Conservation (phyloP, 1,140 invertebrate species). For the Dolichoris vasculosae region DNA sequence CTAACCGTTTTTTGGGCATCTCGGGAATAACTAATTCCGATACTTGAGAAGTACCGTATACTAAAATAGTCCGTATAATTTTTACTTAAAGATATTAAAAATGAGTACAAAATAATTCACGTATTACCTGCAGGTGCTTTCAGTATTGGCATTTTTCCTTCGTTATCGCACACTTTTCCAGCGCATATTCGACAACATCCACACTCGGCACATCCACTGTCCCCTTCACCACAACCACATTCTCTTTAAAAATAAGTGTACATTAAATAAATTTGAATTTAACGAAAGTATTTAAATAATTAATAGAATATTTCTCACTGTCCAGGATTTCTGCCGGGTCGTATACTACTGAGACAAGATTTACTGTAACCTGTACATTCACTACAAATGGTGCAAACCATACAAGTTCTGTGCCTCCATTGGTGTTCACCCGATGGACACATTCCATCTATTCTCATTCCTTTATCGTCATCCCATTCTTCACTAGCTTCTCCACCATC, state of each 20-base stretch:
- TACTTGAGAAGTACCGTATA: conserved; percentile 73
- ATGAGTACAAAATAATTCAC: conserved; percentile 47
- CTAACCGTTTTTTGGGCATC: conserved; percentile 76
- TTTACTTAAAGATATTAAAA: conserved; percentile 6
- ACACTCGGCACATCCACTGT: conserved; percentile 94
- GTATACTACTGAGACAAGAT: conserved; percentile 86
- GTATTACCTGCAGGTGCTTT: conserved; percentile 74
- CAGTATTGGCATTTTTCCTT: conserved; percentile 68
- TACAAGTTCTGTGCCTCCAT: conserved; percentile 89
- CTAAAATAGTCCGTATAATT: conserved; percentile 49
- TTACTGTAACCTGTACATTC: conserved; percentile 95
- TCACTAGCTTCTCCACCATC: conserved; percentile 66
- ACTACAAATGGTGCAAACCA: conserved; percentile 92
- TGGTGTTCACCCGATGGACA: conserved; percentile 83
- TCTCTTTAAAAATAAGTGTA: conserved; percentile 76
- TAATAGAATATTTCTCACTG: conserved; percentile 80
- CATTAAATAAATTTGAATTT: not conserved
- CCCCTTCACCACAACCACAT: conserved; percentile 96
- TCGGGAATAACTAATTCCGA: conserved; percentile 70
- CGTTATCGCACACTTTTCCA: conserved; percentile 79
- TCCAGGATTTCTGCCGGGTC: conserved; percentile 88
- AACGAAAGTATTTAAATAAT: conserved; percentile 30
- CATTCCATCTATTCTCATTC: conserved; percentile 66
- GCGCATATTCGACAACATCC: conserved; percentile 93
- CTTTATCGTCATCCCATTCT: conserved; percentile 79